These are phyloP conservation scores for Girardia tigrina DNA, from an alignment of 2,888 invertebrate genomes.

Conservation along the genomic window DNA sequence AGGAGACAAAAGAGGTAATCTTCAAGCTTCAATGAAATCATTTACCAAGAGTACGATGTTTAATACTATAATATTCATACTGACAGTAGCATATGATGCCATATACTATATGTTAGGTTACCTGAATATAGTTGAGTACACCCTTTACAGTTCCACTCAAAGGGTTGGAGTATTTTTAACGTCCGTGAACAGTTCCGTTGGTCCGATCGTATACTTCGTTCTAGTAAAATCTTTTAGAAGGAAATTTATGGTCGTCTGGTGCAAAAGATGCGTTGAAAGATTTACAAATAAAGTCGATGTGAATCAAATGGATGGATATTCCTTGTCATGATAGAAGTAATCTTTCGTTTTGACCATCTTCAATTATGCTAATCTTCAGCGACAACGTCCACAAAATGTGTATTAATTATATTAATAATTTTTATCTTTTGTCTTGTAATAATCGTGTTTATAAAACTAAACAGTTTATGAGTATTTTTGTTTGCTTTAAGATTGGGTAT, in stretches of 20 bases:
- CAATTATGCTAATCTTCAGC: too few species aligned
- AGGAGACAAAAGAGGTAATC: not conserved
- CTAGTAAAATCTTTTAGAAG: not conserved
- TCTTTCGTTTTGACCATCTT: too few species aligned
- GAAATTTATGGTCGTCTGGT: not conserved
- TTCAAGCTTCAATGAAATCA: not conserved
- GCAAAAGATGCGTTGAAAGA: not conserved
- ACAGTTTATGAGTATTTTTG: too few species aligned
- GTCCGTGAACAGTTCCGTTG: not conserved
- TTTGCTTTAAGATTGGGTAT: too few species aligned
- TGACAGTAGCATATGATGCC: slow-evolving; percentile 26
- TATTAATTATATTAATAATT: too few species aligned
- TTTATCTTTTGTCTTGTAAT: too few species aligned
- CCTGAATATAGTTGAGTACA: not conserved
- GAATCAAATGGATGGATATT: not conserved
- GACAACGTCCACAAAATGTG: too few species aligned
- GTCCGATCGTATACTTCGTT: not conserved
- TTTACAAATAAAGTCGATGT: not conserved
- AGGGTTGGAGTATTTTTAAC: slow-evolving; percentile 17
- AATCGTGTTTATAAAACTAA: too few species aligned
- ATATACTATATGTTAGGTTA: slow-evolving; percentile 32
- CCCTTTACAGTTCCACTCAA: slow-evolving; percentile 21
- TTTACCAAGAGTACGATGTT: slow-evolving; percentile 35
- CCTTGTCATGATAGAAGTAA: too few species aligned
- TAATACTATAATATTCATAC: slow-evolving; percentile 31